Conservation (phyloP, 2,113 vertebrate genomes). For the Gymnarchus niloticus region DNA sequence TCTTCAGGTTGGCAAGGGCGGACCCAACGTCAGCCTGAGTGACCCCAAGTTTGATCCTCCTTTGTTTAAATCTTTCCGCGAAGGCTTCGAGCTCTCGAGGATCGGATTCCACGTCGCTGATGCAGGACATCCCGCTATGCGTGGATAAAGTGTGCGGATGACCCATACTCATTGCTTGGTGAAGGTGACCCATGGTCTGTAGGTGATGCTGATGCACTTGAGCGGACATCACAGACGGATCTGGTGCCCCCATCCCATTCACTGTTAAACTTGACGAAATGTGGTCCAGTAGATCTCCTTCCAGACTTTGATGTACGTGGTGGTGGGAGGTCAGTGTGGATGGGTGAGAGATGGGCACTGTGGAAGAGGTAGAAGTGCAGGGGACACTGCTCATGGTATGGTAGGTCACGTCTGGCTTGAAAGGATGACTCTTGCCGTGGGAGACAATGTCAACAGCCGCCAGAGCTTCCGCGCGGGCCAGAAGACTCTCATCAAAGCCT, state of each 20-base stretch:
- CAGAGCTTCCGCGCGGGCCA: conserved; percentile 95
- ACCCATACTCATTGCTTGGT: conserved; percentile 80
- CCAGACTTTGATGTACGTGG: conserved; percentile 73
- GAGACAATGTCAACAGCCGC: conserved; percentile 88
- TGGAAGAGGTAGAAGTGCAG: conserved; percentile 75
- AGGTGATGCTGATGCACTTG: conserved; percentile 68
- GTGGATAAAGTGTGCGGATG: conserved; percentile 72
- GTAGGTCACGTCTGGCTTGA: conserved; percentile 89
- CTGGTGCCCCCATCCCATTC: conserved; percentile 72
- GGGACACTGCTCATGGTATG: conserved; percentile 92
- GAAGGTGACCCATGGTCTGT: conserved; percentile 76
- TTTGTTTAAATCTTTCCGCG: conserved; percentile 84
- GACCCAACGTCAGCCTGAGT: conserved; percentile 87
- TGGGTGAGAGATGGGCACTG: conserved; percentile 75
- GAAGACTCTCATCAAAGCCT: conserved; percentile 95
- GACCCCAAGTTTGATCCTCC: conserved; percentile 84
- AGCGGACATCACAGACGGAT: conserved; percentile 68
- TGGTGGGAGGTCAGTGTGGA: conserved; percentile 68
- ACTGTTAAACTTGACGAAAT: conserved; percentile 78
- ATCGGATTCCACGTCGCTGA: conserved; percentile 82
- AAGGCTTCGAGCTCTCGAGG: conserved; percentile 89
- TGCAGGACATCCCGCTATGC: conserved; percentile 73
- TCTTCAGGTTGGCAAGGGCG: conserved; percentile 83
- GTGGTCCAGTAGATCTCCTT: conserved; percentile 84
- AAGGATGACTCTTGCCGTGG: conserved; percentile 84